Evolutionary conservation across 2,113 vertebrate genomes (phyloP).

Genomic region (Neolamprologus ventralis): DNA sequence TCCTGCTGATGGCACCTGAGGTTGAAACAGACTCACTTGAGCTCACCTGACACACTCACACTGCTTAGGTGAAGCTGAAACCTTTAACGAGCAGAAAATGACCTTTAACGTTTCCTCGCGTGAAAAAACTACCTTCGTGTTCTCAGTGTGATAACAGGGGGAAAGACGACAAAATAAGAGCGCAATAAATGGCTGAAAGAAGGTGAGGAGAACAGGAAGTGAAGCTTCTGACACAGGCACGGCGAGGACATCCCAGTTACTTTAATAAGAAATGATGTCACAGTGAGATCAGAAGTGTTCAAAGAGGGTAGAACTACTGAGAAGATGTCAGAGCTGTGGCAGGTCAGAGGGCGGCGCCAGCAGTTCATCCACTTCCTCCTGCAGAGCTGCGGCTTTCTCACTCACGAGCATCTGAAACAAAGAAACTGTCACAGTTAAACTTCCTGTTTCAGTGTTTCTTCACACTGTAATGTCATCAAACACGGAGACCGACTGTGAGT

Average conservation of each 20-base stretch:
- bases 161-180: neutral
- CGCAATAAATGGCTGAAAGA: neutral
- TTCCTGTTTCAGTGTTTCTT: neutral
- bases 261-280: neutral
- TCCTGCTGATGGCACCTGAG: neutral
- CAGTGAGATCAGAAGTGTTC: neutral
- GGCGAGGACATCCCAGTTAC: neutral
- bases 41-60: neutral
- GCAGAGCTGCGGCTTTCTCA: conserved; percentile 90
- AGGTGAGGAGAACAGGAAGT: neutral
- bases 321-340: neutral
- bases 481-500: neutral
- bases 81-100: neutral
- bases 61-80: neutral
- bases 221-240: neutral
- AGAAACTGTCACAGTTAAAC: neutral
- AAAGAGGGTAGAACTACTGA: neutral
- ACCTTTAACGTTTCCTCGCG: neutral
- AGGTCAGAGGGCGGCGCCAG: conserved; percentile 75
- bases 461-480: neutral
- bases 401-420: conserved; percentile 86
- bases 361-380: conserved; percentile 87
- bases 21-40: neutral
- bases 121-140: neutral
- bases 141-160: neutral